Conservation (phyloP, 53 echinoderm and acorn worm species). For the Astropecten irregularis region DNA sequence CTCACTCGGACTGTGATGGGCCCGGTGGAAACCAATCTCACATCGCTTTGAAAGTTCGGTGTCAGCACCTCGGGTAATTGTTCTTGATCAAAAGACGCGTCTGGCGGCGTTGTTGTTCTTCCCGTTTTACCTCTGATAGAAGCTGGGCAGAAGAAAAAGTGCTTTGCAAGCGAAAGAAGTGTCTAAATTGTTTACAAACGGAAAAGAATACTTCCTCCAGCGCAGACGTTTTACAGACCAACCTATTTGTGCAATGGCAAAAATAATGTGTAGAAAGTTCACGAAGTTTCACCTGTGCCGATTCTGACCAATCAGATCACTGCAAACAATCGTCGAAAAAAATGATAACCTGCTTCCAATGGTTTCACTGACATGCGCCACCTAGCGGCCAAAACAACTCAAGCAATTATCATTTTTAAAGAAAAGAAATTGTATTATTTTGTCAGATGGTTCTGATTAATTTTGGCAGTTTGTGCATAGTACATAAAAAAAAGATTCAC, state of each 20-base stretch:
- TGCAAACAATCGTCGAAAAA: too few relatives aligned
- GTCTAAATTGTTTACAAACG: too few relatives aligned
- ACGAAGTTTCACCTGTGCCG: slow-evolving; percentile 27
- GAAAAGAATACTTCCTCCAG: too few relatives aligned
- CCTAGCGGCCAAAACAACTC: too few relatives aligned
- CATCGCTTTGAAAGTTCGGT: not conserved
- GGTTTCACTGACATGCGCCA: too few relatives aligned
- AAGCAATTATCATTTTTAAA: too few relatives aligned
- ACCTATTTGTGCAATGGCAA: too few relatives aligned
- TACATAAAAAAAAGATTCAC: too few relatives aligned
- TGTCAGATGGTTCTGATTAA: not conserved
- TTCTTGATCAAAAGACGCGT: not conserved
- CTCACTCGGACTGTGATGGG: not conserved
- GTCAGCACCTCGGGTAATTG: not conserved
- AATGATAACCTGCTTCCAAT: too few relatives aligned
- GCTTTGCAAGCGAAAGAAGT: not conserved
- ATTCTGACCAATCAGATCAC: slow-evolving; percentile 36
- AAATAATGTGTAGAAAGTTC: slow-evolving; percentile 38
- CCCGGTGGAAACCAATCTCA: slow-evolving; percentile 4
- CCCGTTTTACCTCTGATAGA: too few relatives aligned
- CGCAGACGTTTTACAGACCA: too few relatives aligned
- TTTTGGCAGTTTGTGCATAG: not conserved
- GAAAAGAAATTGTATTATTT: not conserved
- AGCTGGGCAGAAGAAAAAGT: not conserved
- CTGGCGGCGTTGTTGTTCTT: too few relatives aligned